Evolutionary conservation across 2,113 vertebrate species (phyloP), one percentile per base, ranked within the genome.

Genomic region (Xiphophorus hellerii): DNA sequence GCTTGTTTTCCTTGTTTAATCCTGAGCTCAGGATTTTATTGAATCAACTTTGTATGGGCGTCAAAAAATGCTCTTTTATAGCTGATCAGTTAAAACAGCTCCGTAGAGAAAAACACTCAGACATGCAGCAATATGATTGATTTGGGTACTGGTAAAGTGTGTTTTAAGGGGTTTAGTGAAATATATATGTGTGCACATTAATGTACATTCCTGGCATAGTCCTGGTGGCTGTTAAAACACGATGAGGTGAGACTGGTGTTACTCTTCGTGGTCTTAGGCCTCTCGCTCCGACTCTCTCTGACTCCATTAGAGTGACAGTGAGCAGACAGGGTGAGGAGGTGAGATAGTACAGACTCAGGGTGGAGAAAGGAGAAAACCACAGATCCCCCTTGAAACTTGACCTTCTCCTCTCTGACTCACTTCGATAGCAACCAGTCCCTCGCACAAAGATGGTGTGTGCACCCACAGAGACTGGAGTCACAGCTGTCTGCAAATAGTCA

Each of bases 291-390:
- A 1, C 86, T 89, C 83, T 69, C 76, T 90, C 84, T 17, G 78
- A 80, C 81, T 92, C 94, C 93, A 94, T 94, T 95, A 95, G 91
- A 87, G 91, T 94, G 94, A 95, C 92, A 94, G 90, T 93, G 88
- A 91, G 88, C 94, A 94, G 94, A 94, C 93, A 62, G 87, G 88
- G 88, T 80, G 87, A 92, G 93, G 87, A 90, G 92, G 90, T 93
- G 93, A 93, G 91, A 94, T 92, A 92, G 76, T 76, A 89, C 91
- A 90, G 90, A 83, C 83, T 65, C 84, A 80, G 86, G 79, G 88
- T 84, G 89, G 73, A 84, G 83, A 81, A 80, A 87, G 89, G 89
- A 87, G 85, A 17, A 62, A 87, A 67, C 65, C 61, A 35, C 60
- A 67, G 62, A 69, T 44, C 78, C 81, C 69, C 73, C 79, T 39